phyloP scores from a whole-genome alignment of 2,113 vertebrate genomes.

The Passer montanus region DNA sequence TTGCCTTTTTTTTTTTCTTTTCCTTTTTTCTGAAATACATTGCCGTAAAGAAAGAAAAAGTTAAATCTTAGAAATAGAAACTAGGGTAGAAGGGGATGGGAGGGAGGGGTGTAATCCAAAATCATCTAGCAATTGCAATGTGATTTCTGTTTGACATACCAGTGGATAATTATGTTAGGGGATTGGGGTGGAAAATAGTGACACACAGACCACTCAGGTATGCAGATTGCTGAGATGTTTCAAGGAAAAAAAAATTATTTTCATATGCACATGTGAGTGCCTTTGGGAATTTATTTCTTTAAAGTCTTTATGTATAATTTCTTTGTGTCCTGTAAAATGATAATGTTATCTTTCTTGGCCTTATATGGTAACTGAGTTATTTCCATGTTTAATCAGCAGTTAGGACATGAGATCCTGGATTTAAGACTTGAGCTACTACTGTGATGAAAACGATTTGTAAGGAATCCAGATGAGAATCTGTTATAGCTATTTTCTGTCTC shows the following conservation, averaged over 20 bases:
- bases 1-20: no score
- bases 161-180: background rate
- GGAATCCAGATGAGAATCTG: background rate
- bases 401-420: background rate
- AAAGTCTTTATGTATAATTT: background rate
- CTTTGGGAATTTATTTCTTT: background rate
- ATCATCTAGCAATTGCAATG: rapidly evolving
- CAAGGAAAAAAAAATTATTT: background rate
- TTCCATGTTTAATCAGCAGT: background rate
- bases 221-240: background rate
- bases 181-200: background rate
- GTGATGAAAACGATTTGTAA: background rate
- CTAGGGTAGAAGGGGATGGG: no score
- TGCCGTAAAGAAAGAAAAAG: no score
- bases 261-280: background rate
- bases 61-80: no score
- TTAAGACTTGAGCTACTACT: background rate
- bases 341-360: background rate
- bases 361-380: background rate
- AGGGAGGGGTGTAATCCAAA: rapidly evolving
- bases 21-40: no score
- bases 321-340: background rate
- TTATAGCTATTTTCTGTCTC: background rate
- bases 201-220: background rate
- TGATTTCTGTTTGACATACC: background rate